Base-by-base conservation (phyloP, 1,140 invertebrate species). In the Leucophenga varia region DNA sequence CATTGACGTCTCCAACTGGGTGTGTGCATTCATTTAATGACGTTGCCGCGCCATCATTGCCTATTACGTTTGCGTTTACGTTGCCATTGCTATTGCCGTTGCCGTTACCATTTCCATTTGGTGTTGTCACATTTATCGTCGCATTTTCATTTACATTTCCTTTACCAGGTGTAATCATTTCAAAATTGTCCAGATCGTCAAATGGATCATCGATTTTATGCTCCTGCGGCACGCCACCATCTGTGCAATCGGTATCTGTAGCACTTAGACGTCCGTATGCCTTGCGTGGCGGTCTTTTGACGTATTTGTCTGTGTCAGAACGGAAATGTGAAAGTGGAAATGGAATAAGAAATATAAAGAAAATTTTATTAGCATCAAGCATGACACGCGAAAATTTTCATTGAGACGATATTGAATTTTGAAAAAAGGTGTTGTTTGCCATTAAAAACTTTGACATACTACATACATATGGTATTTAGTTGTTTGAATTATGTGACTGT, bases 171-270 rank as follows among this genome's bases (percentile, higher is more conserved):
- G 63, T 48, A 49, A 71, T 59, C 61, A 74, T 68, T 61, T 71
- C 63, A 59, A 72, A 74, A 53, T 74, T 70, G 61, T 74, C 72
- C 48, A 72, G 54, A 49, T 74, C 65, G 49, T 74, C 72, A 46
- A 68, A 74, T 31, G 72, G 63, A 74, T 74, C 65, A 68, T 74
- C 68, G 60, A 71, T 71, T 68, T 70, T 72, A 51, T 65, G 61
- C 52, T 61, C 57, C 30, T 61, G 39, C 43, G 60, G 63, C 47
- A 69, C 61, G 52, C 43, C 55, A 20, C 14, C 49, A 61, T 75
- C 73, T 55, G 56, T 54, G 5, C 52, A 55, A 35, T 72, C 69
- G 19, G 61, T 64, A 49, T 72, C 69, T n/a, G n/a, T n/a, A 38
- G 64, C 64, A 42, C 68, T 74, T 7, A 75, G 57, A 28, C 73